Evolutionary conservation across 2,113 vertebrate genomes (phyloP), one percentile per base, ranked within the genome.

Genomic region (Lepus europaeus): DNA sequence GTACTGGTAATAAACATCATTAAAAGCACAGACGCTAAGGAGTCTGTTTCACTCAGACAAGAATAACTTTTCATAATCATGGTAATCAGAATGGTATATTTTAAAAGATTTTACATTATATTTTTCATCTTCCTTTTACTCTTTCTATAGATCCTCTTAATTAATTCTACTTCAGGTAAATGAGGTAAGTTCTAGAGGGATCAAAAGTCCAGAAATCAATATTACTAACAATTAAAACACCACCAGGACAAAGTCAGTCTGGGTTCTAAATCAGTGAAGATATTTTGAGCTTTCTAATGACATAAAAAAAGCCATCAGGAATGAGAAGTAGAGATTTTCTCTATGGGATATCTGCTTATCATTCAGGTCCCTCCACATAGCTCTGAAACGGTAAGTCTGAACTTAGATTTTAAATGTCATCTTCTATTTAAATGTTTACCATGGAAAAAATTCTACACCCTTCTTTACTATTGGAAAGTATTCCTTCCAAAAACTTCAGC

Each of bases 341-440:
- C 84, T 81, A 0, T 23, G 20, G 4, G 12, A n/a, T 73, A n/a
- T 92, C 77, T 66, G 16, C 51, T 81, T 63, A 49, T 69, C 14
- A 45, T 74, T 87, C 6, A 66, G 6, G 2, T 39, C 27, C 12
- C 36, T 39, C n/a, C 2, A 29, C 29, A 27, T 31, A 93, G 9
- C 20, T 86, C 91, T 69, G 25, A 94, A 93, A 90, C 9, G 68
- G 36, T 72, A 83, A 87, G 27, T 61, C 53, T 77, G 27, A 11
- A 53, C 23, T 95, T 87, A 53, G 9, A 69, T 83, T 93, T 90
- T 82, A 87, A 95, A 82, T 90, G 31, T 59, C 73, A 74, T 70
- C 61, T 81, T 78, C 56, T 74, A 88, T 59, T 88, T 59, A 90
- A 94, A 90, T 80, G 87, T 90, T 94, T 87, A 79, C 19, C 12